Evolutionary conservation across 2,888 invertebrate genomes (phyloP).

Genomic region (Pecten maximus): DNA sequence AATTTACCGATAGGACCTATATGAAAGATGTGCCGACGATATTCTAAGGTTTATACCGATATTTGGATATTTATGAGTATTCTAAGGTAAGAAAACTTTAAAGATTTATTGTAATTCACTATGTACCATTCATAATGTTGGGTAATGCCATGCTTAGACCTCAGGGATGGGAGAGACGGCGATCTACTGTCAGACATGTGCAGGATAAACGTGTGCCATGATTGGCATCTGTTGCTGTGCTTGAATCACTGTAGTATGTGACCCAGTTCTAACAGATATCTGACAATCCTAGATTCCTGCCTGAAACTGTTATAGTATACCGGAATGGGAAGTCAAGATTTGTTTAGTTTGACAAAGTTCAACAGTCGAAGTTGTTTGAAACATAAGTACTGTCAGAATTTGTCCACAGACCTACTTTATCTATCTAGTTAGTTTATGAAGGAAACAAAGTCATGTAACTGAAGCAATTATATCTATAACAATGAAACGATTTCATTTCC

Average conservation of each 20-base stretch:
- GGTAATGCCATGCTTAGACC: neutral
- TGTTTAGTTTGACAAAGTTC: no score
- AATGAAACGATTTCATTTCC: no score
- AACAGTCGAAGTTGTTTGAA: no score
- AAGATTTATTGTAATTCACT: neutral
- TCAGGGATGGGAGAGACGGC: neutral
- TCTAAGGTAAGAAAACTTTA: neutral
- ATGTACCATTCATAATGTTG: neutral
- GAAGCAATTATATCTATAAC: no score
- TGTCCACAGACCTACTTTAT: no score
- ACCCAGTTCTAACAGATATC: conserved; percentile 7
- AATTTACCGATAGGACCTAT: conserved; percentile 30
- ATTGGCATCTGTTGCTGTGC: conserved; percentile 30
- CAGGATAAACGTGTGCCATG: neutral
- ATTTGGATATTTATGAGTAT: neutral
- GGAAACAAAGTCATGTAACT: no score
- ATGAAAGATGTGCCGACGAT: neutral
- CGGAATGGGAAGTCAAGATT: no score
- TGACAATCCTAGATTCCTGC: neutral
- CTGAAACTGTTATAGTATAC: neutral
- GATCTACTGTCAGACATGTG: conserved; percentile 5
- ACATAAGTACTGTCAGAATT: no score
- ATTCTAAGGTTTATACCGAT: neutral
- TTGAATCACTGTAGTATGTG: neutral
- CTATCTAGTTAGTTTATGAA: no score